phyloP scores from a whole-genome alignment of 2,113 vertebrate species.

The Panurus biarmicus region DNA sequence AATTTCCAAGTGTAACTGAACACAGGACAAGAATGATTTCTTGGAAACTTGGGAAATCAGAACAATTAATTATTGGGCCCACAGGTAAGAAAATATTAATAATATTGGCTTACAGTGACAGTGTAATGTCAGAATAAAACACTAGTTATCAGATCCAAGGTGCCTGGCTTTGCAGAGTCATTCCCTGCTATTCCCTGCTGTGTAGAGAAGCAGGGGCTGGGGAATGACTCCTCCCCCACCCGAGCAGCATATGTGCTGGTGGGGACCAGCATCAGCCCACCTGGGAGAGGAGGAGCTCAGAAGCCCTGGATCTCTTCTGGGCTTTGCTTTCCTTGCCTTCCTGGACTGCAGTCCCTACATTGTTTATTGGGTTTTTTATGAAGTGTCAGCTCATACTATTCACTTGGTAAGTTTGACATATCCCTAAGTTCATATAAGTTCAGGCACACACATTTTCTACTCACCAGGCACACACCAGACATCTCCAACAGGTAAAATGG shows the following conservation, averaged over 20 bases:
- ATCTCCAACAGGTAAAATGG: neutral
- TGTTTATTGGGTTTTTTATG: neutral
- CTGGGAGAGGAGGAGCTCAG: accelerated
- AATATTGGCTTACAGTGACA: neutral
- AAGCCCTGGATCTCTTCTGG: neutral
- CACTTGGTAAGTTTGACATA: neutral
- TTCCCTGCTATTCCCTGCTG: accelerated
- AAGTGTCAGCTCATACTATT: neutral
- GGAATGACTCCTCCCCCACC: neutral
- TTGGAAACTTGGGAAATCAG: neutral
- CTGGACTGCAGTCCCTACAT: neutral
- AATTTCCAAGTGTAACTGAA: neutral
- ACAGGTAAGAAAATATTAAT: neutral
- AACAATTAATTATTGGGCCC: neutral
- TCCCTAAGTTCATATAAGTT: neutral
- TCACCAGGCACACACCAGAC: neutral
- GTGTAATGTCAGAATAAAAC: neutral
- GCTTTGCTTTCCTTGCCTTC: neutral
- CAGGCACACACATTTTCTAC: neutral
- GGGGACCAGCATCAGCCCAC: neutral
- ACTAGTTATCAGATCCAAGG: neutral
- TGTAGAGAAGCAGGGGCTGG: accelerated
- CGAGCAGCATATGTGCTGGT: accelerated
- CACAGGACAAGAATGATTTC: neutral
- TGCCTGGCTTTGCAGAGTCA: neutral